Evolutionary conservation across 2,113 vertebrate species (phyloP).

Genomic region (Lagopus muta): DNA sequence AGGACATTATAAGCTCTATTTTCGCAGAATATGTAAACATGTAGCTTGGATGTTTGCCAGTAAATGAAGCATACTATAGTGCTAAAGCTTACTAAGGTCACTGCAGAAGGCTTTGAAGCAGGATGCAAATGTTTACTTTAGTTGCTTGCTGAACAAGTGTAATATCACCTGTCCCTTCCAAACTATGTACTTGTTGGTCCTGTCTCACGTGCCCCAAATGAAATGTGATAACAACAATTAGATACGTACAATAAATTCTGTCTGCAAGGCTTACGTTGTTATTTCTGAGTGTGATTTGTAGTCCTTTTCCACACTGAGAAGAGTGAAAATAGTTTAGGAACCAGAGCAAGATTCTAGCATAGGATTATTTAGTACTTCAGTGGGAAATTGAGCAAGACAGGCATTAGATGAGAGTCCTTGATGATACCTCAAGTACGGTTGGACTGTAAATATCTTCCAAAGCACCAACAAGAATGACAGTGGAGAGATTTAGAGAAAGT

Average conservation of each 20-base stretch:
- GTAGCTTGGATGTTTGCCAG: background rate
- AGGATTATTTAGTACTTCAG: background rate
- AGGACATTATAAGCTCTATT: background rate
- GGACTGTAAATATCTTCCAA: background rate
- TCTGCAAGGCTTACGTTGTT: background rate
- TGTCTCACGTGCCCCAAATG: accelerated
- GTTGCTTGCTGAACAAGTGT: background rate
- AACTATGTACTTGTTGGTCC: background rate
- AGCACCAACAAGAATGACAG: background rate
- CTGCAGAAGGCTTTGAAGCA: background rate
- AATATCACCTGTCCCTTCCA: background rate
- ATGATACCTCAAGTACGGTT: background rate
- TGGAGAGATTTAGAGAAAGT: background rate
- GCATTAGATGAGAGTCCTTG: background rate
- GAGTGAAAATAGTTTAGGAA: background rate
- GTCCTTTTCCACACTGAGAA: background rate
- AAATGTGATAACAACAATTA: background rate
- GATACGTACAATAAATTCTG: background rate
- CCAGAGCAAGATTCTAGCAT: background rate
- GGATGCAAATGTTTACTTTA: background rate
- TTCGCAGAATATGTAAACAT: conserved; percentile 4
- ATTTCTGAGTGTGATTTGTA: background rate
- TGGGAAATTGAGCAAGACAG: background rate
- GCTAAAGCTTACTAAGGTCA: background rate
- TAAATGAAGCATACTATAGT: background rate